phyloP scores from a whole-genome alignment of 2,797 vertebrate genomes.

The Poeciliopsis turneri region DNA sequence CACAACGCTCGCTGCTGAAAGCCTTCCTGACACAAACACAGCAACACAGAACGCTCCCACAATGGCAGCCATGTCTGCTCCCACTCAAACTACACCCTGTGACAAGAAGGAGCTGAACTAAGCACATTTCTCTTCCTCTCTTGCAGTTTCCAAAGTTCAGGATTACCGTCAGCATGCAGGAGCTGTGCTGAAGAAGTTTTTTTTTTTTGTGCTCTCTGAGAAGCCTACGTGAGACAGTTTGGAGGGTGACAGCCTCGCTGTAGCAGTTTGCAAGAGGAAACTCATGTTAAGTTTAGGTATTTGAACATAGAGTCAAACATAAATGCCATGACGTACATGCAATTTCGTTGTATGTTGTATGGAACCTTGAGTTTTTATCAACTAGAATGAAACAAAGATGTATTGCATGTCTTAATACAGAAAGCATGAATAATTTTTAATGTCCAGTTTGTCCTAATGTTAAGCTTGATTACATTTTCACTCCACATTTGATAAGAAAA shows the following conservation, averaged over 20 bases:
- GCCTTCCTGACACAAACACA: constrained; percentile 94
- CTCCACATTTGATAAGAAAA: neutral
- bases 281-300: constrained; percentile 70
- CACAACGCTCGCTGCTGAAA: constrained; percentile 90
- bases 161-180: constrained; percentile 78
- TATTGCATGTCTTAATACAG: constrained; percentile 29
- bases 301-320: constrained; percentile 61
- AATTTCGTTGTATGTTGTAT: constrained; percentile 57
- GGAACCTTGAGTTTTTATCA: constrained; percentile 55
- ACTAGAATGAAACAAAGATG: constrained; percentile 29
- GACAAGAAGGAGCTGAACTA: constrained; percentile 87
- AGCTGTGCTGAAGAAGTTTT: constrained; percentile 72
- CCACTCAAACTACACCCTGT: constrained; percentile 87
- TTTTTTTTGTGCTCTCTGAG: constrained; percentile 69
- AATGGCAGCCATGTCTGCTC: constrained; percentile 88
- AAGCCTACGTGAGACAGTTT: constrained; percentile 66
- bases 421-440: constrained; percentile 3
- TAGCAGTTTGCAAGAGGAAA: constrained; percentile 68
- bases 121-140: constrained; percentile 81
- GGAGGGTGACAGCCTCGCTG: constrained; percentile 67
- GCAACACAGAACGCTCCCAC: constrained; percentile 88
- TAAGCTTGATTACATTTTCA: constrained; percentile 18
- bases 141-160: constrained; percentile 81
- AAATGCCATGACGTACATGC: constrained; percentile 59
- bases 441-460: neutral